Base-by-base conservation (phyloP, 2,888 invertebrate species). In the Cerceris ruficornis region DNA sequence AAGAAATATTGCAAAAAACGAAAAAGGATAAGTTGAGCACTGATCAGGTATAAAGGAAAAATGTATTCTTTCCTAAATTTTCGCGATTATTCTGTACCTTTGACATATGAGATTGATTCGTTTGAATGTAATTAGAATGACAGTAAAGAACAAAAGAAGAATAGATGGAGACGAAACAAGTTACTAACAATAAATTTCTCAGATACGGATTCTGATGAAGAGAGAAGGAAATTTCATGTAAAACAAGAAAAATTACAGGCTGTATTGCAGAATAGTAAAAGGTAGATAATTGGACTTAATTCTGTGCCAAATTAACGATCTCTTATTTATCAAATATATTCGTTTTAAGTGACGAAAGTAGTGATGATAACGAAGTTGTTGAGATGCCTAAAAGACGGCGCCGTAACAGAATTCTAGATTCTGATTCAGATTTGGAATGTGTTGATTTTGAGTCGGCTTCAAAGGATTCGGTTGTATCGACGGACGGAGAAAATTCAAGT, bases 161-260 rank as follows among this genome's bases (percentile, higher is more conserved):
- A 70, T 28, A 80, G 70, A 28, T 91, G 91, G 90, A 89, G 80
- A 69, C 82, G 76, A 57, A 87, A 86, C 77, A 90, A 89, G 61
- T n/a, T 91, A 50, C 81, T 92, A 54, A 88, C 82, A 14, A 77
- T 73, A 50, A 87, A 80, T 58, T 81, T 92, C 7, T 88, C 90
- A 0, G 89, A 90, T 58, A 87, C 90, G 0, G 92, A 92, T 73
- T 82, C 82, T 0, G 89, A 91, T 46, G 87, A 85, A 2, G 91
- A 91, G 41, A 86, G 83, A 41, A 73, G 83, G 65, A 89, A 87
- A 43, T 88, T 75, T 73, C 58, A 76, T 0, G 81, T 77, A 50
- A 83, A 81, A 9, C 74, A 81, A 70, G 49, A 84, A 49, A 74
- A 72, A 14, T 43, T 62, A 7, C 46, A 15, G 28, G 15, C 61